phyloP scores from a whole-genome alignment of 2,888 invertebrate species.

The Polyommatus iphigenia region DNA sequence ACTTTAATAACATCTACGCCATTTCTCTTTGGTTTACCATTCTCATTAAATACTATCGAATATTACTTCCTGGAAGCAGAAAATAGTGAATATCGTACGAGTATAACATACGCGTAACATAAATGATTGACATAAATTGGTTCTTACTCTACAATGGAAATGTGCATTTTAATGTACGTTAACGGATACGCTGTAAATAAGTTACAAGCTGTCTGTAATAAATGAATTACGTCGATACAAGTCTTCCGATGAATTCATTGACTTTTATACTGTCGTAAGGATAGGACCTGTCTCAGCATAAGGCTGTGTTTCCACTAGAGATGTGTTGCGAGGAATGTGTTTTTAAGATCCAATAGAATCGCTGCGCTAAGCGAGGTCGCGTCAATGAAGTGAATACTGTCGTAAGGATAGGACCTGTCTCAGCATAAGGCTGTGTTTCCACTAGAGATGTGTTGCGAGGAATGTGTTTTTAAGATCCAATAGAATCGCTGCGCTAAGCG shows the following conservation, averaged over 20 bases:
- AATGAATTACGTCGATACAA: slow-evolving; percentile 33
- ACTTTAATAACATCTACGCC: too few species aligned
- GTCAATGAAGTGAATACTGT: background rate
- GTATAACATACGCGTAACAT: background rate
- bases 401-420: background rate
- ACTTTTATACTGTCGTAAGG: background rate
- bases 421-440: too few species aligned
- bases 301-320: too few species aligned
- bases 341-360: too few species aligned
- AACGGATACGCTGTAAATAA: slow-evolving; percentile 27
- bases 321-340: too few species aligned
- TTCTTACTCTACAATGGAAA: background rate
- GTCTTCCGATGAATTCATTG: slow-evolving; percentile 21
- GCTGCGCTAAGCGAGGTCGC: too few species aligned
- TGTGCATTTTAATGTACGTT: background rate
- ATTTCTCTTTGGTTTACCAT: too few species aligned
- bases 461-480: too few species aligned
- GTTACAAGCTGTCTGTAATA: slow-evolving; percentile 33
- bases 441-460: too few species aligned
- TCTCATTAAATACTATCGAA: background rate
- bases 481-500: too few species aligned
- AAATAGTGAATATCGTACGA: background rate
- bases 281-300: background rate
- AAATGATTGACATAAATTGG: background rate
- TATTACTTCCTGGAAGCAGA: background rate